Base-by-base conservation (phyloP, 2,888 invertebrate genomes). In the Lamproptera curius region DNA sequence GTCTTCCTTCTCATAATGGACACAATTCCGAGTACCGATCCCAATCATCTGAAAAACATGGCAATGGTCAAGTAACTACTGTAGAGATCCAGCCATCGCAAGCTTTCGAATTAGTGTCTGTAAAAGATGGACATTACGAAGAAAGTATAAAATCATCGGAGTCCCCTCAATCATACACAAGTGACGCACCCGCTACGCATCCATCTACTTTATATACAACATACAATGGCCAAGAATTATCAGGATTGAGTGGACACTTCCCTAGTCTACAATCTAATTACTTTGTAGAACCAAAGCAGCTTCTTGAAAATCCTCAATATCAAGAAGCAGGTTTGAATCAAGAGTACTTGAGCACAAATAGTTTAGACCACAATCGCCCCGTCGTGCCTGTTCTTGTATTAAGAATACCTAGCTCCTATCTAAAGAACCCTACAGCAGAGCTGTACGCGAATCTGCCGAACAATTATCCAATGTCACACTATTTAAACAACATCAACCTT, bases 41-140 rank as follows among this genome's bases (percentile, higher is more conserved):
- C 11, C 48, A 43, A 5, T 14, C 26, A 5, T 48, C 62, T 15
- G 70, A 70, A 14, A 64, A 64, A 36, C 61, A 69, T 15, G 54
- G 63, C 14, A 61, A 69, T 15, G 54, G 63, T 15, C 50, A 62
- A 8, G 61, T 69, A 35, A 71, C 89, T 0, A 75, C 78, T 52
- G 89, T 91, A 13, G 89, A 90, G 56, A 89, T 91, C 31, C 84
- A 89, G 46, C 90, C 91, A 1, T 91, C 91, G 0, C 89, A 88
- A 58, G 90, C 91, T 1, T 88, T 76, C 53, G 88, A 88, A 64
- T 57, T 88, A 37, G 79, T 88, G 10, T 73, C 78, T 10, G 70
- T 78, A 1, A 76, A 73, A 40, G 71, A 83, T 20, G 76, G 82
- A 42, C 63, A 70, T 31, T 63, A 70, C 0, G 85, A 87, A 53